Conservation (phyloP, 2,888 invertebrate species). For the Synergus gifuensis region DNA sequence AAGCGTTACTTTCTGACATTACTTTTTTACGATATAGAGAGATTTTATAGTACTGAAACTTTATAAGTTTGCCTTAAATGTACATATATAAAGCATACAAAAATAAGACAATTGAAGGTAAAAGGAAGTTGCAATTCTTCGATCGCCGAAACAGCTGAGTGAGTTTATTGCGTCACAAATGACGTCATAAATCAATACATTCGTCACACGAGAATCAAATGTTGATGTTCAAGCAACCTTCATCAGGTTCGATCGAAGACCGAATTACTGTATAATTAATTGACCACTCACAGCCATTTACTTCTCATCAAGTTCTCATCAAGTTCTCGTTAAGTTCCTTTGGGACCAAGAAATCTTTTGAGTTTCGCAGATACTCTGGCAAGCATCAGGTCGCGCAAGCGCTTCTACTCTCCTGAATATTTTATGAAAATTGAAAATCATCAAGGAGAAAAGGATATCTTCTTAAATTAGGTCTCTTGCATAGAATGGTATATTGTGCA, state of each 20-base stretch:
- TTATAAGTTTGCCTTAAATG: no score
- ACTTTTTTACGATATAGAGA: no score
- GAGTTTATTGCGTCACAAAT: conserved; percentile 54
- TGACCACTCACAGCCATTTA: conserved; percentile 51
- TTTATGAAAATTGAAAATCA: neutral
- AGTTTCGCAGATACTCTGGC: neutral
- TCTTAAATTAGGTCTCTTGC: no score
- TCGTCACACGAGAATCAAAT: conserved; percentile 54
- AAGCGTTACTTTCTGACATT: no score
- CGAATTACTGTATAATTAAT: conserved; percentile 55
- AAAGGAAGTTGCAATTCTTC: neutral
- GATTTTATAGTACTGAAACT: no score
- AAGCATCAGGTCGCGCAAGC: conserved; percentile 32
- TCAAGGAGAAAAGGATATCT: no score
- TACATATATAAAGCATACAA: no score
- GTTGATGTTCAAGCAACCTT: conserved; percentile 47
- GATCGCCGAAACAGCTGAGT: conserved; percentile 47
- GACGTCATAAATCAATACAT: conserved; percentile 62
- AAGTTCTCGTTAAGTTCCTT: conserved; percentile 44
- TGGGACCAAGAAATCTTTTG: conserved; percentile 16
- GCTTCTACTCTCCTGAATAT: neutral
- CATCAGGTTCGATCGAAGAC: conserved; percentile 51
- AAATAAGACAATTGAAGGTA: no score
- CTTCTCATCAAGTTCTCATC: conserved; percentile 39
- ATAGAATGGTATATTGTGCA: no score